phyloP scores from a whole-genome alignment of 2,113 vertebrate species.

The Capreolus pygargus region DNA sequence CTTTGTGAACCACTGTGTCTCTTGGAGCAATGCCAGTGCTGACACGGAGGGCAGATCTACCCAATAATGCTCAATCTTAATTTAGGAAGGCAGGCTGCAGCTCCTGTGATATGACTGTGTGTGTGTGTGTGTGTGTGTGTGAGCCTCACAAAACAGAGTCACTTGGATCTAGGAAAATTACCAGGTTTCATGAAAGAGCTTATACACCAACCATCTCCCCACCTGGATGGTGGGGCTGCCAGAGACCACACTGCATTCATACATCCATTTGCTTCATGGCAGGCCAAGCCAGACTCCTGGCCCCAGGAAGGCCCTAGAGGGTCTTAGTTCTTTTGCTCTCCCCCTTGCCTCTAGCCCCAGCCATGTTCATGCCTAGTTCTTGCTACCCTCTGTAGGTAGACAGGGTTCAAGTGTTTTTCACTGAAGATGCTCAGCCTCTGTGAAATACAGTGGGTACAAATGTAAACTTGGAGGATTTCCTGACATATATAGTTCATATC shows the following conservation, averaged over 20 bases:
- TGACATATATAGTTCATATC: neutral
- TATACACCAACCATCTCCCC: neutral
- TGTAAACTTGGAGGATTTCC: neutral
- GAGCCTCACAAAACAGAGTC: neutral
- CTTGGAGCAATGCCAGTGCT: neutral
- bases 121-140: neutral
- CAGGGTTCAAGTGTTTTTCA: neutral
- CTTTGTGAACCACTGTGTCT: neutral
- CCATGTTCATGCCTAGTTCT: fast-evolving
- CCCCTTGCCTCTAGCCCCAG: neutral
- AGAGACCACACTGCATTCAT: neutral
- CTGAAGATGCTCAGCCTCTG: neutral
- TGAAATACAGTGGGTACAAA: neutral
- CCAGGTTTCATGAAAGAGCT: neutral
- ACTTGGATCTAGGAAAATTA: neutral
- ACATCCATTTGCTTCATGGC: neutral
- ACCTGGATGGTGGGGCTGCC: neutral
- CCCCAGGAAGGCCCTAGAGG: neutral
- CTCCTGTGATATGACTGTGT: neutral
- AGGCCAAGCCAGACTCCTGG: neutral
- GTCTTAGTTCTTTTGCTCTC: neutral
- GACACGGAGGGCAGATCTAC: neutral
- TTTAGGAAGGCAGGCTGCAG: neutral
- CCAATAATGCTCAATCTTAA: neutral
- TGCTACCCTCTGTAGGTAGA: neutral